A percentile compares a stretch with the other conserved stretches of the same genome.
phyloP scores from a whole-genome alignment of 2,113 vertebrate genomes.

The Probosciger aterrimus region DNA sequence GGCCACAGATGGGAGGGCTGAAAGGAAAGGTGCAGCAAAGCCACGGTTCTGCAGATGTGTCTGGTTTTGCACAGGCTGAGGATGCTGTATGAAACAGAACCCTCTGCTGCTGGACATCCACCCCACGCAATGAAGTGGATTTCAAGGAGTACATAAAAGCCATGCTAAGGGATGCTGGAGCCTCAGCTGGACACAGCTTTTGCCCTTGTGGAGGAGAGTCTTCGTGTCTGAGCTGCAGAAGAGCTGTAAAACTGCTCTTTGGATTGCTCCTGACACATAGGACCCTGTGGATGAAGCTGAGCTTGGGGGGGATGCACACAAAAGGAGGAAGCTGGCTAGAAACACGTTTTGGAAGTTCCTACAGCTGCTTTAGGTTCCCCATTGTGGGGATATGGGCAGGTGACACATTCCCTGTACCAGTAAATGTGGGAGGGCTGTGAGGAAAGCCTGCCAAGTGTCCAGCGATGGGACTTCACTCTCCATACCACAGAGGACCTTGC shows the following conservation, averaged over 20 bases:
- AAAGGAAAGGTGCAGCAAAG: neutral
- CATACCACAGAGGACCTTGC: neutral
- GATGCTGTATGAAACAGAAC: neutral
- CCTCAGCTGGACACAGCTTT: neutral
- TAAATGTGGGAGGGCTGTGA: neutral
- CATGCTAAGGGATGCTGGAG: neutral
- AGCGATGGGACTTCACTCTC: neutral
- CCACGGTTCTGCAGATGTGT: neutral
- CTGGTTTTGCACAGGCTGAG: neutral
- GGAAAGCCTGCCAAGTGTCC: neutral
- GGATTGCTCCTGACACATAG: neutral
- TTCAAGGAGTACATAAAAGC: neutral
- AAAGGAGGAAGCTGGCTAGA: neutral
- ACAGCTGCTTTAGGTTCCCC: neutral
- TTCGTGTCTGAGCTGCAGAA: neutral
- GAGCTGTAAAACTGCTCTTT: neutral
- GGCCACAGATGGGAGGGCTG: neutral
- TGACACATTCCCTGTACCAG: neutral
- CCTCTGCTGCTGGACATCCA: neutral
- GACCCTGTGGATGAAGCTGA: neutral
- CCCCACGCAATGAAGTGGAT: rapidly evolving
- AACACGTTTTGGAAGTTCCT: neutral
- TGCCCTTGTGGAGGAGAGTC: neutral
- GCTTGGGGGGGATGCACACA: rapidly evolving
- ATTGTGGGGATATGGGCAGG: neutral